Evolutionary conservation across 2,888 invertebrate species (phyloP).

Genomic region (Griposia aprilina): DNA sequence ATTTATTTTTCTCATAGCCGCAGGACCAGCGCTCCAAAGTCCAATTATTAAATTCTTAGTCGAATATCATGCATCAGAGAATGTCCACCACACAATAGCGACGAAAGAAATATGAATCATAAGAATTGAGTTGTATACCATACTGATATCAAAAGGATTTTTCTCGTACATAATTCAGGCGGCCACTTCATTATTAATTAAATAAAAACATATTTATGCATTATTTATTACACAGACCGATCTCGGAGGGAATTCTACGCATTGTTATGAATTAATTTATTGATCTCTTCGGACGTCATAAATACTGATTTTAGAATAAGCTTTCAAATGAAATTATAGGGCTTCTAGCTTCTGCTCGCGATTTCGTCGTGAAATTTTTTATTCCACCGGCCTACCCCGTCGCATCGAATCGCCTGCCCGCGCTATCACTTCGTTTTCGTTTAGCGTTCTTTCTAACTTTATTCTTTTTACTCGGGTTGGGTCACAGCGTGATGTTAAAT

Average conservation of each 20-base stretch:
- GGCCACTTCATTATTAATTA: conserved; percentile 84
- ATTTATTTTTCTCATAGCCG: conserved; percentile 82
- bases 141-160: conserved; percentile 68
- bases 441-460: too few species aligned
- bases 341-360: background rate
- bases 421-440: too few species aligned
- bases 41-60: conserved; percentile 87
- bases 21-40: conserved; percentile 75
- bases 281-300: conserved; percentile 75
- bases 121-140: conserved; percentile 82
- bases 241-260: conserved; percentile 72
- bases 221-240: conserved; percentile 80
- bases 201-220: conserved; percentile 86
- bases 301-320: conserved; percentile 70
- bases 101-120: conserved; percentile 84
- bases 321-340: conserved; percentile 52
- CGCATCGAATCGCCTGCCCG: too few species aligned
- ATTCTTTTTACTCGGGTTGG: too few species aligned
- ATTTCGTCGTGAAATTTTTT: background rate
- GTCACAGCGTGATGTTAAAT: too few species aligned
- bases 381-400: too few species aligned
- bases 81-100: conserved; percentile 81
- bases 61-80: conserved; percentile 75
- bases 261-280: conserved; percentile 84
- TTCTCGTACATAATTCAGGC: conserved; percentile 73